A percentile compares a stretch with the other conserved stretches of the same genome.
phyloP scores from a whole-genome alignment of 2,113 vertebrate species.

The Istiophorus platypterus region DNA sequence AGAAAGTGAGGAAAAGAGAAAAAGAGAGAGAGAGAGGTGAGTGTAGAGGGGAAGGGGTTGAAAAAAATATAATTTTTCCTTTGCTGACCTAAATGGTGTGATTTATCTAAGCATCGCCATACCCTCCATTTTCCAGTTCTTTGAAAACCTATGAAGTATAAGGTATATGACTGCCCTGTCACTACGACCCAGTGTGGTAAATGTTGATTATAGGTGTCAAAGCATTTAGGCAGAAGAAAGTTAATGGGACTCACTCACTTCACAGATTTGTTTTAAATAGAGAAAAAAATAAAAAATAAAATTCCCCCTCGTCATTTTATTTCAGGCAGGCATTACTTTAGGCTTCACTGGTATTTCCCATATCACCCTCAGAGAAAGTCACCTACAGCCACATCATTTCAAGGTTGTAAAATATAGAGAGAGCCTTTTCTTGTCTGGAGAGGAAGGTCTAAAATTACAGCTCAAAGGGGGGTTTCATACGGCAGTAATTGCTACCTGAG shows the following conservation, averaged over 20 bases:
- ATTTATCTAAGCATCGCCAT: conserved; percentile 42
- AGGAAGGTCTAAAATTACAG: conserved; percentile 72
- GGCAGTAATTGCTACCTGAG: conserved; percentile 75
- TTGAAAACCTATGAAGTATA: conserved; percentile 30
- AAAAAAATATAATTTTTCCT: conserved; percentile 34
- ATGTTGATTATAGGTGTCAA: conserved; percentile 62
- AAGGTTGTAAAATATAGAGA: conserved; percentile 62
- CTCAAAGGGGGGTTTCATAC: conserved; percentile 50
- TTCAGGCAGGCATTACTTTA: conserved; percentile 35
- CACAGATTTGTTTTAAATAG: conserved; percentile 44
- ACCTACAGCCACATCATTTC: conserved; percentile 51
- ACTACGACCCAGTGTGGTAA: conserved; percentile 34
- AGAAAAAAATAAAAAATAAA: conserved; percentile 28
- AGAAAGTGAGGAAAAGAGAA: conserved; percentile 40
- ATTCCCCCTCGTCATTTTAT: conserved; percentile 12
- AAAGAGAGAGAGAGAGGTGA: conserved; percentile 40
- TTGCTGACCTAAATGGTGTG: conserved; percentile 35
- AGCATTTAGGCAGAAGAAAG: conserved; percentile 17
- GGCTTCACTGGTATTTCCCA: conserved; percentile 64
- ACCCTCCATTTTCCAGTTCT: conserved; percentile 25
- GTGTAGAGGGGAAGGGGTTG: background rate
- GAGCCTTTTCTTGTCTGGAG: conserved; percentile 54
- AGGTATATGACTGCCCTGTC: conserved; percentile 15
- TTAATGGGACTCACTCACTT: conserved; percentile 52
- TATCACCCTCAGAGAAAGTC: conserved; percentile 46